Conservation (phyloP, 2,797 vertebrate genomes). For the Anisognathus igniventris region DNA sequence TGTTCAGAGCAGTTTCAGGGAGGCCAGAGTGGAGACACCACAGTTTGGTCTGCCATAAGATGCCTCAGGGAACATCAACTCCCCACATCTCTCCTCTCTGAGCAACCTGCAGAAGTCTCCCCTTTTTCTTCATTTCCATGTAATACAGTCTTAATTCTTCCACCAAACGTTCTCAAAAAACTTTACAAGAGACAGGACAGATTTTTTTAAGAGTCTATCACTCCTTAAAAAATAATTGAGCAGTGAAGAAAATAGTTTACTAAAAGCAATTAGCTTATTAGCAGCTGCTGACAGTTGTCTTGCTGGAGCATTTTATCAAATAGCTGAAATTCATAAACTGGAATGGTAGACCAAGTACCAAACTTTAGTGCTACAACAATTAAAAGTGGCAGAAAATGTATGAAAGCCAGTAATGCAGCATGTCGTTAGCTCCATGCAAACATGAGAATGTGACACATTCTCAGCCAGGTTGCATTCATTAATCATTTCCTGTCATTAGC, state of each 20-base stretch:
- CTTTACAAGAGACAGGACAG: not conserved
- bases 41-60: not conserved
- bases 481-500: conserved; percentile 38
- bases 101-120: not conserved
- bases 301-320: not conserved
- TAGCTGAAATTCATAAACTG: not conserved
- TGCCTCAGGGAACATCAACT: not conserved
- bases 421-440: not conserved
- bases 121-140: not conserved
- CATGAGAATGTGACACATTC: not conserved
- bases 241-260: not conserved
- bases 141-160: not conserved
- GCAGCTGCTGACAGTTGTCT: not conserved
- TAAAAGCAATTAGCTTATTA: not conserved
- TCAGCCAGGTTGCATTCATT: not conserved
- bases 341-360: not conserved
- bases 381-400: not conserved
- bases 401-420: not conserved
- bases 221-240: not conserved
- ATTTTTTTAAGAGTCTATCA: not conserved
- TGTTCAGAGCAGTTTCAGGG: not conserved
- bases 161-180: not conserved
- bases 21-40: accelerated
- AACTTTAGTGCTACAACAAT: not conserved
- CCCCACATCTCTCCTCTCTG: not conserved